Percentiles rank a stretch among this genome's conserved stretches.
phyloP scores from a whole-genome alignment of 2,113 vertebrate species.

The Herpailurus yagouaroundi region DNA sequence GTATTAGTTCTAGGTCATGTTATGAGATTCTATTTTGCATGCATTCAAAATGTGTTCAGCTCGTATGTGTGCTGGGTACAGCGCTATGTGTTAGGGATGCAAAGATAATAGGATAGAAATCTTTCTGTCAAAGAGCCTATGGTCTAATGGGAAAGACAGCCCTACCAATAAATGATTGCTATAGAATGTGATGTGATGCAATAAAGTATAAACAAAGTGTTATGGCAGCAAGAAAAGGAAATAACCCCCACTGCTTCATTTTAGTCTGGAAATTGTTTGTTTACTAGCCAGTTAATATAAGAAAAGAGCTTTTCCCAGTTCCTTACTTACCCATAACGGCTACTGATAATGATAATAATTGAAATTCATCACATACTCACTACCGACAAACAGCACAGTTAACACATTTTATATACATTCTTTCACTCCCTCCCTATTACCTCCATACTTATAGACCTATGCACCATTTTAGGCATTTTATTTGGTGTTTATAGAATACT shows the following conservation, averaged over 20 bases:
- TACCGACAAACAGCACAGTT: too few relatives aligned
- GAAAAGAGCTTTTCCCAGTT: not conserved
- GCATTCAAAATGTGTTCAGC: not conserved
- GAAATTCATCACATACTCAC: not conserved
- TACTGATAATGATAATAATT: not conserved
- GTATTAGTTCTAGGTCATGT: not conserved
- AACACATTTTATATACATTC: too few relatives aligned
- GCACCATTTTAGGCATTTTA: not conserved
- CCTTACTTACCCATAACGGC: not conserved
- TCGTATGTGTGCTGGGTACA: not conserved
- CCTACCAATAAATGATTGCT: not conserved
- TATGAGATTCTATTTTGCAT: not conserved
- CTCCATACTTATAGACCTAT: not conserved
- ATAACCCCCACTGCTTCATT: not conserved
- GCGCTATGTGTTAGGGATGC: not conserved
- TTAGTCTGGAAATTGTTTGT: not conserved
- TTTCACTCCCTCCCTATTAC: not conserved
- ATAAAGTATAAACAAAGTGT: not conserved
- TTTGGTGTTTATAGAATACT: not conserved
- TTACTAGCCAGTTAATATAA: not conserved
- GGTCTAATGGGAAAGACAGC: not conserved
- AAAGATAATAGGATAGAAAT: not conserved
- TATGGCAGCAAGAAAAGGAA: not conserved
- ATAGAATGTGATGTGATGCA: not conserved
- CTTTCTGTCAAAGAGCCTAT: not conserved